Percentiles rank a stretch among this genome's conserved stretches.
These are phyloP conservation scores for Lepisosteus oculatus DNA, from an alignment of 2,113 vertebrate genomes.

Conservation along the genomic window DNA sequence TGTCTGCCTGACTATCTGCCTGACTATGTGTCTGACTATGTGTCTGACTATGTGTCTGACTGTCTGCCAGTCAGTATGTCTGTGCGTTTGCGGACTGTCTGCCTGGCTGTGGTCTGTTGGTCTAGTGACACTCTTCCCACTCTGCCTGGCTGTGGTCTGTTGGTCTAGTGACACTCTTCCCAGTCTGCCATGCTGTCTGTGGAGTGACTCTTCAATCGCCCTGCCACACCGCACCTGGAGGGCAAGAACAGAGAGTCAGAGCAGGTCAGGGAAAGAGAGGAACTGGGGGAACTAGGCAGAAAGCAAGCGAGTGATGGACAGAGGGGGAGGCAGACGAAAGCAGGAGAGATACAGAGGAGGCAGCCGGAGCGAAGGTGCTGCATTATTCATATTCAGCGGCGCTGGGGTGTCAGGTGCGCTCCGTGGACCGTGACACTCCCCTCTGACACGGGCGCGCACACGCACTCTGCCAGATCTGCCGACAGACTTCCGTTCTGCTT, in stretches of 20 bases:
- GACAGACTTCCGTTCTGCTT: too few relatives aligned
- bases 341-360: conserved; percentile 21
- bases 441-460: not conserved
- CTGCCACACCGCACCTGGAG: not conserved
- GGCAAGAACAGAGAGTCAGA: not conserved
- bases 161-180: too few relatives aligned
- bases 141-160: too few relatives aligned
- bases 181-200: too few relatives aligned
- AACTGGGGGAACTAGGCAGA: not conserved
- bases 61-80: too few relatives aligned
- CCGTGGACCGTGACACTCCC: not conserved
- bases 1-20: not conserved
- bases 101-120: not conserved
- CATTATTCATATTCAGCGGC: conserved; percentile 36
- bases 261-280: not conserved
- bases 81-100: not conserved
- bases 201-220: too few relatives aligned
- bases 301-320: not conserved
- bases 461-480: not conserved
- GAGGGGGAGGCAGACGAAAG: conserved; percentile 15
- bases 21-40: not conserved
- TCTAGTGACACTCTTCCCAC: too few relatives aligned
- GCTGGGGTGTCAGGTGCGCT: conserved; percentile 25
- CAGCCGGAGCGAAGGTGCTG: conserved; percentile 7
- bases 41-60: not conserved